These are phyloP conservation scores for Synergus japonicus DNA, from an alignment of 2,888 invertebrate species.

Conservation along the genomic window DNA sequence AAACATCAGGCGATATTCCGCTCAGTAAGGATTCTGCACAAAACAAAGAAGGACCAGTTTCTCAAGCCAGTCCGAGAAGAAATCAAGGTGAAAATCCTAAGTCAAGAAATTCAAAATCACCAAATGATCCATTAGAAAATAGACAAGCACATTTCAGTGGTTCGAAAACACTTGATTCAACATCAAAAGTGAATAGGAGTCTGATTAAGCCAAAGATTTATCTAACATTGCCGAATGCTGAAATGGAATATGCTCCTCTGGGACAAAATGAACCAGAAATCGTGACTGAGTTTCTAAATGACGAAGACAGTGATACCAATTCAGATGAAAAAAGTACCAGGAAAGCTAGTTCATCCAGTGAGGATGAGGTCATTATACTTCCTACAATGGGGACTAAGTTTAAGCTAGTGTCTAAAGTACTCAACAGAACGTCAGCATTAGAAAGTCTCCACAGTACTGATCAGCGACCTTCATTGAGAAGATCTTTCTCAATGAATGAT, in stretches of 20 bases:
- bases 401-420: too few species aligned
- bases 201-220: background rate
- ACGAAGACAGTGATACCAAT: background rate
- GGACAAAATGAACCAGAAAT: background rate
- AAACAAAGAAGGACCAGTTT: background rate
- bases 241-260: background rate
- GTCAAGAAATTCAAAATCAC: background rate
- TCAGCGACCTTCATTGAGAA: too few species aligned
- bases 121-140: background rate
- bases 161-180: too few species aligned
- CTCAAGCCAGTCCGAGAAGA: background rate
- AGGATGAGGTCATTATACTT: too few species aligned
- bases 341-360: background rate
- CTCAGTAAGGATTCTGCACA: background rate
- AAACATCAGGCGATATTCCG: background rate
- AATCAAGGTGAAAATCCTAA: background rate
- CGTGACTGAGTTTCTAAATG: background rate
- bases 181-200: too few species aligned
- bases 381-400: too few species aligned
- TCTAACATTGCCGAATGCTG: background rate
- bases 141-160: background rate
- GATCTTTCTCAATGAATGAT: too few species aligned
- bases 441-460: too few species aligned
- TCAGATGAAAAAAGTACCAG: background rate
- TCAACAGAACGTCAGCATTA: too few species aligned